These are phyloP conservation scores for Podarcis raffonei DNA, from an alignment of 2,113 vertebrate genomes.

Conservation along the genomic window DNA sequence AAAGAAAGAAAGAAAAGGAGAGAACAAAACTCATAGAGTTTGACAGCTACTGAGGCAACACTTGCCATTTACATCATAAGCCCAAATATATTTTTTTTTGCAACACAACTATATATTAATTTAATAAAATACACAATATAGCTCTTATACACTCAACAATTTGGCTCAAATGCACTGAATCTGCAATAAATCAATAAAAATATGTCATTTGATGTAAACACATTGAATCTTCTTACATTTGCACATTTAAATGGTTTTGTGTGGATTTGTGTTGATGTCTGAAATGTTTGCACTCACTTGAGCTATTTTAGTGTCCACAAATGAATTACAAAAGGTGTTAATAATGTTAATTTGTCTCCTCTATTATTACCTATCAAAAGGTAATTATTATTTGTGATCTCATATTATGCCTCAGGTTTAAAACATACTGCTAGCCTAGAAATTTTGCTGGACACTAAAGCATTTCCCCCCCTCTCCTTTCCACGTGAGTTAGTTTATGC, in stretches of 20 bases:
- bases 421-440: slow-evolving; percentile 60
- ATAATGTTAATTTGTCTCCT: slow-evolving; percentile 68
- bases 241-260: slow-evolving; percentile 94
- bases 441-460: slow-evolving; percentile 82
- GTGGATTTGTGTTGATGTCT: slow-evolving; percentile 89
- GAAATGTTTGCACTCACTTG: slow-evolving; percentile 90
- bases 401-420: slow-evolving; percentile 49
- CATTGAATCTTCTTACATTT: slow-evolving; percentile 98
- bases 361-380: slow-evolving; percentile 65
- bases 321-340: slow-evolving; percentile 73
- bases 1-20: slow-evolving; percentile 65
- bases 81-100: slow-evolving; percentile 97
- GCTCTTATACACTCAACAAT: slow-evolving; percentile 99
- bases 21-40: slow-evolving; percentile 99
- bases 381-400: slow-evolving; percentile 45
- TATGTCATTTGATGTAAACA: slow-evolving; percentile 99
- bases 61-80: slow-evolving; percentile 99
- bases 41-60: slow-evolving; percentile 99
- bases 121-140: slow-evolving; percentile 99
- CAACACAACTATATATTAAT: slow-evolving; percentile 99
- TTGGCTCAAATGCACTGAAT: slow-evolving; percentile 99
- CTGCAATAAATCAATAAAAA: slow-evolving; percentile 99
- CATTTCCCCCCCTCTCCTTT: slow-evolving; percentile 58
- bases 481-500: slow-evolving; percentile 76
- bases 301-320: slow-evolving; percentile 95